Evolutionary conservation across 2,797 vertebrate species (phyloP).

Genomic region (Cirrhinus mrigala): DNA sequence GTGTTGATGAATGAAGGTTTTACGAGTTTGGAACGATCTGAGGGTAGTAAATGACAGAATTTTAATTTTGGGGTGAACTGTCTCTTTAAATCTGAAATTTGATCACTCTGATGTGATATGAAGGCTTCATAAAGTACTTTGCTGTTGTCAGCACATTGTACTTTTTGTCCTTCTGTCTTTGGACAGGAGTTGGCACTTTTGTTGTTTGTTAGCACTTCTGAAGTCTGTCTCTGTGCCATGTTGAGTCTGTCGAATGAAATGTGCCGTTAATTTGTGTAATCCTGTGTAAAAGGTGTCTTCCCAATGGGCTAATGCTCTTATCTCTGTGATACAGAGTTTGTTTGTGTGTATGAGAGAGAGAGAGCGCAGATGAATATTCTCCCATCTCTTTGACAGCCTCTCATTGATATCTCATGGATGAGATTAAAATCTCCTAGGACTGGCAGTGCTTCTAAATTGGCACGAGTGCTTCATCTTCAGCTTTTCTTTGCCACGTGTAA

Average conservation of each 20-base stretch:
- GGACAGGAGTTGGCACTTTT: slow-evolving; percentile 11
- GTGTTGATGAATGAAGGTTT: no score
- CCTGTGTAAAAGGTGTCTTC: slow-evolving; percentile 47
- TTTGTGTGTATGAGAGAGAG: slow-evolving; percentile 4
- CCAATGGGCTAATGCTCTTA: slow-evolving; percentile 45
- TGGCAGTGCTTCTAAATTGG: slow-evolving; percentile 43
- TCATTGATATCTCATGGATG: slow-evolving; percentile 51
- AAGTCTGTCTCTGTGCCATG: slow-evolving; percentile 1
- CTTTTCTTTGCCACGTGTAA: slow-evolving; percentile 49
- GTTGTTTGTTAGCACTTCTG: slow-evolving; percentile 1
- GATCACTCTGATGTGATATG: not conserved
- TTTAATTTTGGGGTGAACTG: no score
- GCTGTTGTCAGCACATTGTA: not conserved
- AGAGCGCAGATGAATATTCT: slow-evolving; percentile 19
- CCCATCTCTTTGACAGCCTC: slow-evolving; percentile 36
- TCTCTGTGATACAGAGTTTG: slow-evolving; percentile 51
- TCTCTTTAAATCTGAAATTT: not conserved
- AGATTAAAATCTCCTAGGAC: slow-evolving; percentile 49
- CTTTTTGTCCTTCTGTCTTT: slow-evolving; percentile 12
- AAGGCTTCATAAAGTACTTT: not conserved
- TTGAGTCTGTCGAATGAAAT: slow-evolving; percentile 10
- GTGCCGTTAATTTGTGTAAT: slow-evolving; percentile 42
- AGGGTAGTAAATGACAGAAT: no score
- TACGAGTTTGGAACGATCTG: no score
- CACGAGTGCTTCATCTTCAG: slow-evolving; percentile 47